Evolutionary conservation across 2,797 vertebrate genomes (phyloP), one percentile per base, ranked within the genome.

Genomic region (Muraenolepis orangiensis): DNA sequence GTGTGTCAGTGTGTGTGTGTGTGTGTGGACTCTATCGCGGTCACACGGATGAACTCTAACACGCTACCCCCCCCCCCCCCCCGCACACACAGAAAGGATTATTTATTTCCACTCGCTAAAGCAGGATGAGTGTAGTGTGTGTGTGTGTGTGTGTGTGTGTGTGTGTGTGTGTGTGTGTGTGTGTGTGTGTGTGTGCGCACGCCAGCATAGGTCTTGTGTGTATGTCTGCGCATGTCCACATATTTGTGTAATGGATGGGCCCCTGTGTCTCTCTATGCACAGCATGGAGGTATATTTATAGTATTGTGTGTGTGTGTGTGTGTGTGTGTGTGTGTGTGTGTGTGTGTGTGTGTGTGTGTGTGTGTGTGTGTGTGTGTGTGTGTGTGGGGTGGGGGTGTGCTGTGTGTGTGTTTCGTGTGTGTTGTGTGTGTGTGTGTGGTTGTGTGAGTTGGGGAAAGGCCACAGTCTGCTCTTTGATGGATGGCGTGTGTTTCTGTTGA

Each of bases 21-120:
- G 79, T 84, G 77, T 67, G 80, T n/a, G 81, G 77, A 73, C 46
- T 32, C 72, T 88, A 64, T 64, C 57, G 11, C 23, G 23, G 66
- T 18, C 66, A 67, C 66, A 67, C 29, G 6, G 28, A 67, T 31
- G 30, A 29, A 31, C 66, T 29, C 66, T 13, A 0, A 67, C 66
- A 31, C 28, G 5, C 66, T 13, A 6, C 30, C 66, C 13, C 66
- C 2, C 29, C 28, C 66, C 6, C 11, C 28, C 66, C 13, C 66
- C 2, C 29, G 13, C 66, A 18, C 11, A 18, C 66, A 31, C 66
- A 31, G 28, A 67, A 14, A 4, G 66, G 28, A 31, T 30, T 6
- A 67, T 67, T 16, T 67, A 61, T 26, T 26, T 61, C 57, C 57
- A 1, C 23, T 23, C 57, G 7, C 57, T 61, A 26, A n/a, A 26